phyloP scores from a whole-genome alignment of 2,113 vertebrate genomes.

The Porphyrio hochstetteri region DNA sequence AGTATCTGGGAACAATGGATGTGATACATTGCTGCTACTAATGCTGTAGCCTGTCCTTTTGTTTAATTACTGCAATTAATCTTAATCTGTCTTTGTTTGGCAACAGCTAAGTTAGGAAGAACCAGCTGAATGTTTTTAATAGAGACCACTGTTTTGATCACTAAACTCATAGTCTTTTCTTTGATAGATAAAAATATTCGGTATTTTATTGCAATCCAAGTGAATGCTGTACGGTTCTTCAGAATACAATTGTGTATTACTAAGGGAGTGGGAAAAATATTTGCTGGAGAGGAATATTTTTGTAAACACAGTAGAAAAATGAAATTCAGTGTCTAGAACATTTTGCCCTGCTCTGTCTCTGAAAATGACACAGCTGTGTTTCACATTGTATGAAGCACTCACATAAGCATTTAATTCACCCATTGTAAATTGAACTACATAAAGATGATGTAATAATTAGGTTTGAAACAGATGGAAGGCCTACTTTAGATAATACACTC shows the following conservation, averaged over 20 bases:
- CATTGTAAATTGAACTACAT: constrained; percentile 48
- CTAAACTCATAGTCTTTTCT: constrained; percentile 2
- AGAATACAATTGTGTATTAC: neutral
- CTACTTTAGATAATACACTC: constrained; percentile 33
- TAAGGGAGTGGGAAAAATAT: constrained; percentile 44
- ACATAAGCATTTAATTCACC: constrained; percentile 48
- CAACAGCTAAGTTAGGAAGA: constrained; percentile 44
- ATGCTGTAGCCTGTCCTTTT: constrained; percentile 51
- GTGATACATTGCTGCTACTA: neutral
- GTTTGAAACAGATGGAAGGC: constrained; percentile 51
- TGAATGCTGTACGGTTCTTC: neutral
- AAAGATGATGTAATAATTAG: constrained; percentile 61
- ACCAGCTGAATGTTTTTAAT: constrained; percentile 34
- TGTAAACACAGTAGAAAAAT: constrained; percentile 26
- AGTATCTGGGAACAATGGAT: neutral
- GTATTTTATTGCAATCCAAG: neutral
- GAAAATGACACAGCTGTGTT: constrained; percentile 46
- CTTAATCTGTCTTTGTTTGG: constrained; percentile 65
- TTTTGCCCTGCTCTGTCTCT: constrained; percentile 22
- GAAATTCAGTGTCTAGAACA: constrained; percentile 23
- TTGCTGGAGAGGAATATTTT: constrained; percentile 32
- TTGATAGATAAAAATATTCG: constrained; percentile 21
- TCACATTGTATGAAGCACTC: constrained; percentile 37
- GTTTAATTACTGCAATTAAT: constrained; percentile 66
- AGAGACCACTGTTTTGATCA: constrained; percentile 22